Evolutionary conservation across 2,888 invertebrate genomes (phyloP).

Genomic region (Rotaria macrura): DNA sequence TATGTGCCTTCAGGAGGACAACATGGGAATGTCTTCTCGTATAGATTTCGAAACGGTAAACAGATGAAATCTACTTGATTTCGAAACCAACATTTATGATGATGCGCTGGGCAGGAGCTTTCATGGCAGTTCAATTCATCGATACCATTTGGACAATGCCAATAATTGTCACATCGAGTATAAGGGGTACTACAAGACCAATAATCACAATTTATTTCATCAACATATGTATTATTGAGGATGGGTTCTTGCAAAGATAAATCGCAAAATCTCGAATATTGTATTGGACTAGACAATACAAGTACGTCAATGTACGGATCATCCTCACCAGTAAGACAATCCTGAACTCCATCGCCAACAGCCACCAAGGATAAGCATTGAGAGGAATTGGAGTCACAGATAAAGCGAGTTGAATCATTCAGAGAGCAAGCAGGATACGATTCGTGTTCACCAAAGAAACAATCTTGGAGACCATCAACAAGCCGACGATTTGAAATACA

Average conservation of each 20-base stretch:
- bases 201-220: background rate
- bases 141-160: background rate
- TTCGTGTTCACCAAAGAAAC: background rate
- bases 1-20: too few species aligned
- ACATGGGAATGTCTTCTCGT: too few species aligned
- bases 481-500: background rate
- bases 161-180: background rate
- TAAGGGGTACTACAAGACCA: background rate
- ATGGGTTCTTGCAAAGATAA: background rate
- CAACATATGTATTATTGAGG: background rate
- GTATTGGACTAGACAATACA: background rate
- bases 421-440: background rate
- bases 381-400: background rate
- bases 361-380: background rate
- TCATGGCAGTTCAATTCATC: background rate
- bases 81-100: too few species aligned
- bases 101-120: accelerated
- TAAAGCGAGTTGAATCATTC: background rate
- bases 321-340: background rate
- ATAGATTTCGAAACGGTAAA: too few species aligned
- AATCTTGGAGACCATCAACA: background rate
- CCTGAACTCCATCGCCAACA: background rate
- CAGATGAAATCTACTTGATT: too few species aligned
- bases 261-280: background rate
- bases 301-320: background rate